phyloP scores from a whole-genome alignment of 2,888 invertebrate genomes.

The Drosophila sordidula region DNA sequence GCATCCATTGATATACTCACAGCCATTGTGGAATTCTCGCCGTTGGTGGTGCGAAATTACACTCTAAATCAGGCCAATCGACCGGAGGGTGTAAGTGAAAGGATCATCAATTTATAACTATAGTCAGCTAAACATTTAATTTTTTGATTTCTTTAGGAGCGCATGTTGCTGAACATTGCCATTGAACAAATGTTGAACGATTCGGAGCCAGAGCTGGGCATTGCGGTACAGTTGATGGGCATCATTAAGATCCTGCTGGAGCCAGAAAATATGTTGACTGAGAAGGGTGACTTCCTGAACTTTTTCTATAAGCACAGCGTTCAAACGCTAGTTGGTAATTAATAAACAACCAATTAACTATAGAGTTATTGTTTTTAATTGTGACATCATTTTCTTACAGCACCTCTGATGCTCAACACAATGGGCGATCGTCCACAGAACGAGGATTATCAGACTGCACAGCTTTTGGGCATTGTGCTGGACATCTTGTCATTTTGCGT shows the following conservation, averaged over 20 bases:
- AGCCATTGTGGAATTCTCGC: slow-evolving; percentile 99
- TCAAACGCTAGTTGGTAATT: slow-evolving; percentile 95
- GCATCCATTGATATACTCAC: slow-evolving; percentile 99
- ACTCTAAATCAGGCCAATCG: slow-evolving; percentile 95
- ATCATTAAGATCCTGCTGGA: slow-evolving; percentile 96
- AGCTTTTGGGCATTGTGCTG: slow-evolving; percentile 96
- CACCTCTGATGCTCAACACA: slow-evolving; percentile 97
- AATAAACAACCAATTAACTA: not conserved
- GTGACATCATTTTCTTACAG: slow-evolving; percentile 83
- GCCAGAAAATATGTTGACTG: slow-evolving; percentile 99
- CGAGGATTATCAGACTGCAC: slow-evolving; percentile 98
- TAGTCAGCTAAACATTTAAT: not conserved
- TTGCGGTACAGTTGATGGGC: slow-evolving; percentile 98
- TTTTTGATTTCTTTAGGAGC: slow-evolving; percentile 88
- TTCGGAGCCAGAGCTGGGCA: slow-evolving; percentile 97
- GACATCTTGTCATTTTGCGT: slow-evolving; percentile 99
- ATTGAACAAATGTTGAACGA: slow-evolving; percentile 99
- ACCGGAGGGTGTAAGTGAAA: slow-evolving; percentile 91
- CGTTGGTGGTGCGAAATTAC: slow-evolving; percentile 98
- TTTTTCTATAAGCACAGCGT: slow-evolving; percentile 99
- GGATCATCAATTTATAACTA: not conserved
- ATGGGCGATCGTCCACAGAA: slow-evolving; percentile 94
- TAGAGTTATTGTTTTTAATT: not conserved
- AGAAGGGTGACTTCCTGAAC: slow-evolving; percentile 98
- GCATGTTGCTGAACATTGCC: slow-evolving; percentile 96